These are phyloP conservation scores for Eurytoma californica DNA, from an alignment of 2,888 invertebrate species.

Conservation along the genomic window DNA sequence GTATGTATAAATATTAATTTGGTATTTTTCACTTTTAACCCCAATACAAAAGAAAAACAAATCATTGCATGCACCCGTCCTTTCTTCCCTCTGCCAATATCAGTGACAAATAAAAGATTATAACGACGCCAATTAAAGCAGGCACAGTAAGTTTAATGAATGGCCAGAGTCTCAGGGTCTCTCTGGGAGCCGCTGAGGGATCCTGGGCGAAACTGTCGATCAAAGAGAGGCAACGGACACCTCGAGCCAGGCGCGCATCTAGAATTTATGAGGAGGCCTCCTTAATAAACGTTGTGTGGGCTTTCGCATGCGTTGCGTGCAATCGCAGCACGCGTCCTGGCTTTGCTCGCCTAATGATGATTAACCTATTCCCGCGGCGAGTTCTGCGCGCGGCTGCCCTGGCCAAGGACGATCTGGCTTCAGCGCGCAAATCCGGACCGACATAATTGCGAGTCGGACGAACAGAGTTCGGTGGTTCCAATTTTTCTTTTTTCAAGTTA, in stretches of 20 bases:
- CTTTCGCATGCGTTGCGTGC: conserved; percentile 37
- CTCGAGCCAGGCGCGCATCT: neutral
- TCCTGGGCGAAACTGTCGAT: conserved; percentile 28
- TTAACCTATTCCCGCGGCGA: conserved; percentile 30
- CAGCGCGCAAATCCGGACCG: neutral
- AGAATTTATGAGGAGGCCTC: conserved; percentile 35
- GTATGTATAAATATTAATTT: too few relatives aligned
- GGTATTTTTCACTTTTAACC: too few relatives aligned
- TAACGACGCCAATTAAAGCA: too few relatives aligned
- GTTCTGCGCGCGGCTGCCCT: neutral
- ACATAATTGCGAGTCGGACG: too few relatives aligned
- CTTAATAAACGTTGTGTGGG: conserved; percentile 33
- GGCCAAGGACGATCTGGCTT: conserved; percentile 18
- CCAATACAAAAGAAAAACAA: too few relatives aligned
- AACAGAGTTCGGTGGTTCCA: too few relatives aligned
- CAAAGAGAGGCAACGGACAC: conserved; percentile 13
- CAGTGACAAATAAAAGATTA: too few relatives aligned
- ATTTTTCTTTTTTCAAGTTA: too few relatives aligned
- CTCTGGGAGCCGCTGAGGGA: neutral
- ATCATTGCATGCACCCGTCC: too few relatives aligned
- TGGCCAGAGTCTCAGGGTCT: neutral
- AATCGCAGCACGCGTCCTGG: conserved; percentile 22
- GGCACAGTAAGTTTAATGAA: neutral
- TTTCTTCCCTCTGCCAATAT: too few relatives aligned
- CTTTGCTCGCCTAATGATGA: conserved; percentile 43